These are phyloP conservation scores for Hesperia comma DNA, from an alignment of 2,888 invertebrate species.

Conservation along the genomic window DNA sequence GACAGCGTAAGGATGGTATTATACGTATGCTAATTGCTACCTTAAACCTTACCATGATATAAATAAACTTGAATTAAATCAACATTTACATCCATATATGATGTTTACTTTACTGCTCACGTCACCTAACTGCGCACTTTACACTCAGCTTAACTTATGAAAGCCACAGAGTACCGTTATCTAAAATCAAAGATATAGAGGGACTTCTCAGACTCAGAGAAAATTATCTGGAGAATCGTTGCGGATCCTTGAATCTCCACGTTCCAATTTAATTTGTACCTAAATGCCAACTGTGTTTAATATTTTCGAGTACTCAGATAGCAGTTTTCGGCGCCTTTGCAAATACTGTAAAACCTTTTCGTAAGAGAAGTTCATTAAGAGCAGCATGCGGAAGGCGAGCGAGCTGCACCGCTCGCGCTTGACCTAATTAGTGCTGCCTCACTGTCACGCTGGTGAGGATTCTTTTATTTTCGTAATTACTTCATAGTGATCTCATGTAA, in stretches of 20 bases:
- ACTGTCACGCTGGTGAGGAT: constrained; percentile 9
- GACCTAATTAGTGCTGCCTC: constrained; percentile 47
- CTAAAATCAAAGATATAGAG: too few relatives aligned
- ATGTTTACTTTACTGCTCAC: too few relatives aligned
- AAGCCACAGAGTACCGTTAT: too few relatives aligned
- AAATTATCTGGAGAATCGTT: neutral
- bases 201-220: too few relatives aligned
- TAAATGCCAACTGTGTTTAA: constrained; percentile 8
- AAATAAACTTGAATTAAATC: too few relatives aligned
- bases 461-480: constrained; percentile 11
- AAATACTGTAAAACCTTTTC: constrained; percentile 26
- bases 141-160: too few relatives aligned
- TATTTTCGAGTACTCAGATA: constrained; percentile 16
- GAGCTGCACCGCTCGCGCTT: constrained; percentile 41
- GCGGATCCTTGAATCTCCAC: constrained; percentile 5
- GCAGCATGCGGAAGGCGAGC: constrained; percentile 14
- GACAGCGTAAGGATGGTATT: too few relatives aligned
- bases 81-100: too few relatives aligned
- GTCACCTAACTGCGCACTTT: too few relatives aligned
- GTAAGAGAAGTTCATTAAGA: constrained; percentile 40
- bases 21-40: too few relatives aligned
- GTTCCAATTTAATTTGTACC: constrained; percentile 6
- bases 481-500: neutral
- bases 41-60: too few relatives aligned
- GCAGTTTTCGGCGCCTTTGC: constrained; percentile 12